Conservation (phyloP, 2,797 vertebrate species). For the Enteromius mattozi region DNA sequence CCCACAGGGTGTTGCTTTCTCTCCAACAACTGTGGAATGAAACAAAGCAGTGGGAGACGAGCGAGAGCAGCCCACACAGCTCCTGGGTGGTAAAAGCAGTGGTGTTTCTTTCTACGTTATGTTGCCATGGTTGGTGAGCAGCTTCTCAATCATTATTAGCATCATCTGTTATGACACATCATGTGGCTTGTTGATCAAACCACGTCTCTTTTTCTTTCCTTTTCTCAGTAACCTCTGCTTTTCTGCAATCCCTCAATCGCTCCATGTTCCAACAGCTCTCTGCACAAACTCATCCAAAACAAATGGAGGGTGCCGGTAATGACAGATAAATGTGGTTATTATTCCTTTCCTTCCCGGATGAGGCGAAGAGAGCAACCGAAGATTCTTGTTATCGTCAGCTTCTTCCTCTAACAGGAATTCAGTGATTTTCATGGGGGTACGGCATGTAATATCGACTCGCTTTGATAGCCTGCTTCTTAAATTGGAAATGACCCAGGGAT, state of each 20-base stretch:
- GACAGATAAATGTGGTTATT: conserved; percentile 55
- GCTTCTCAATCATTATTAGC: conserved; percentile 28
- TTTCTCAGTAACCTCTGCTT: conserved; percentile 18
- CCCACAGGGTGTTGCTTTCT: conserved; percentile 32
- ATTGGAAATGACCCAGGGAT: conserved; percentile 46
- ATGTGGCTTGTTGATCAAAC: conserved; percentile 52
- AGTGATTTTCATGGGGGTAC: conserved; percentile 36
- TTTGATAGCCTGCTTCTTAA: conserved; percentile 47
- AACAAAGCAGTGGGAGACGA: conserved; percentile 22
- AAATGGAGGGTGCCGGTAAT: conserved; percentile 53
- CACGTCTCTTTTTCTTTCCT: conserved; percentile 16
- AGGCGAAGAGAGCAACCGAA: conserved; percentile 9
- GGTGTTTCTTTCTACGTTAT: background rate
- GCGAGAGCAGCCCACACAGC: conserved; percentile 21
- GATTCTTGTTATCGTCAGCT: conserved; percentile 31
- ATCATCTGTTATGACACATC: conserved; percentile 29
- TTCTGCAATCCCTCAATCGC: conserved; percentile 50
- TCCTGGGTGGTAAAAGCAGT: conserved; percentile 30
- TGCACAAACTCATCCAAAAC: conserved; percentile 51
- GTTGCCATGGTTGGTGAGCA: background rate
- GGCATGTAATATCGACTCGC: conserved; percentile 31
- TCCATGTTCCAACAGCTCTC: conserved; percentile 44
- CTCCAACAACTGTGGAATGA: conserved; percentile 36
- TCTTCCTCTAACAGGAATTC: conserved; percentile 52
- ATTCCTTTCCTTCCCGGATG: conserved; percentile 51